Evolutionary conservation across 1,140 invertebrate genomes (phyloP).

Genomic region (Nephila pilipes): DNA sequence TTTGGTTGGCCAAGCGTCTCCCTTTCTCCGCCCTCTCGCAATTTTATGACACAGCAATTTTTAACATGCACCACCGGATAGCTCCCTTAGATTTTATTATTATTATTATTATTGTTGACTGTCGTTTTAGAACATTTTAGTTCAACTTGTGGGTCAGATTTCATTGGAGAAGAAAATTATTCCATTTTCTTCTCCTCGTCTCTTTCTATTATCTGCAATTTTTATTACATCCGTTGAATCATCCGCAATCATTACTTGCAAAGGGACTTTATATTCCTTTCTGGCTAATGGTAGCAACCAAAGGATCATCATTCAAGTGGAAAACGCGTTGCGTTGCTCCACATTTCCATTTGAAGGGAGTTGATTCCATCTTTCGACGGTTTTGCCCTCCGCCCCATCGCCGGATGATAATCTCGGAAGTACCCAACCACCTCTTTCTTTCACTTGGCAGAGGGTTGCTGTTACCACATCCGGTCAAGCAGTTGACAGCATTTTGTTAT

Average conservation of each 20-base stretch:
- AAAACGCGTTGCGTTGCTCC: neutral
- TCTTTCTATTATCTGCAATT: neutral
- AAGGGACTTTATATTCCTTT: neutral
- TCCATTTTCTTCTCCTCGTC: neutral
- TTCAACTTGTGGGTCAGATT: neutral
- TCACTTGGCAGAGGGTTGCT: neutral
- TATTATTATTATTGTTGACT: neutral
- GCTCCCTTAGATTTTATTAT: neutral
- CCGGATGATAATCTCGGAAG: neutral
- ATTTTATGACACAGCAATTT: neutral
- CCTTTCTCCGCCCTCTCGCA: neutral
- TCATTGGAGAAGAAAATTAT: neutral
- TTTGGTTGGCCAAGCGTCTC: neutral
- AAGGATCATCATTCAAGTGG: slow-evolving; percentile 38
- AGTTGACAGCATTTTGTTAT: neutral
- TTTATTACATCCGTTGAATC: slow-evolving; percentile 32
- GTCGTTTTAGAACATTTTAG: neutral
- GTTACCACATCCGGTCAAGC: neutral
- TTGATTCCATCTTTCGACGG: neutral
- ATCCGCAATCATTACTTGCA: slow-evolving; percentile 33
- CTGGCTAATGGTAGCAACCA: slow-evolving; percentile 2
- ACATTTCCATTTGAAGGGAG: slow-evolving; percentile 52
- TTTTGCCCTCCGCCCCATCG: neutral
- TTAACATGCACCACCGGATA: neutral
- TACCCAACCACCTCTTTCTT: neutral